Evolutionary conservation across 2,888 invertebrate species (phyloP).

Genomic region (Himalopsyche tibetana): DNA sequence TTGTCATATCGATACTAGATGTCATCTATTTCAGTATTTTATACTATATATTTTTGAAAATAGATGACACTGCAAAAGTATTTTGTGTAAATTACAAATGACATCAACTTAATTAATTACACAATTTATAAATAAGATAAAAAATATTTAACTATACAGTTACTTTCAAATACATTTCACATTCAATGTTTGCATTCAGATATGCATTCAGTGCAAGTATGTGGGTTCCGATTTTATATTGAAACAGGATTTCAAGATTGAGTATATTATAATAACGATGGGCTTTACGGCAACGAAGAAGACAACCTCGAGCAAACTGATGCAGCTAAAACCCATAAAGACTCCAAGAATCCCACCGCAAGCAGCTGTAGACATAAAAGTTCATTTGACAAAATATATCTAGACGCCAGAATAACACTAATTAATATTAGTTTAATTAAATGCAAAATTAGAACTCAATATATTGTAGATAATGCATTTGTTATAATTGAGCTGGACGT

Average conservation of each 20-base stretch:
- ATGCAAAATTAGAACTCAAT: too few species aligned
- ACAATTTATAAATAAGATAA: too few species aligned
- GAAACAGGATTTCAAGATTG: not conserved
- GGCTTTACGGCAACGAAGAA: slow-evolving; percentile 73
- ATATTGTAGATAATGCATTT: too few species aligned
- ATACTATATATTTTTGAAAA: not conserved
- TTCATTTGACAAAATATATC: too few species aligned
- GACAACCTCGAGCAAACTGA: slow-evolving; percentile 73
- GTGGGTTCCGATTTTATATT: not conserved
- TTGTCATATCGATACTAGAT: not conserved
- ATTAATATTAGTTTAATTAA: too few species aligned
- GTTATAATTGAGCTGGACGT: too few species aligned
- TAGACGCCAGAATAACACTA: too few species aligned
- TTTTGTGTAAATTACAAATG: too few species aligned
- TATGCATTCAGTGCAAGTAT: not conserved
- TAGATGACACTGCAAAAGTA: not conserved
- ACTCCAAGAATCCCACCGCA: slow-evolving; percentile 75
- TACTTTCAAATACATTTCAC: not conserved
- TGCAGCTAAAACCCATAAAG: slow-evolving; percentile 75
- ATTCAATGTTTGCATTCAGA: not conserved
- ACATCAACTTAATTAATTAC: too few species aligned
- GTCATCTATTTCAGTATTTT: not conserved
- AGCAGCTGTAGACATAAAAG: slow-evolving; percentile 69
- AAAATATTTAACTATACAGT: too few species aligned
- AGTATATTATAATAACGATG: not conserved